These are phyloP conservation scores for Tenthredo scrophulariae DNA, from an alignment of 2,888 invertebrate species.

Conservation along the genomic window DNA sequence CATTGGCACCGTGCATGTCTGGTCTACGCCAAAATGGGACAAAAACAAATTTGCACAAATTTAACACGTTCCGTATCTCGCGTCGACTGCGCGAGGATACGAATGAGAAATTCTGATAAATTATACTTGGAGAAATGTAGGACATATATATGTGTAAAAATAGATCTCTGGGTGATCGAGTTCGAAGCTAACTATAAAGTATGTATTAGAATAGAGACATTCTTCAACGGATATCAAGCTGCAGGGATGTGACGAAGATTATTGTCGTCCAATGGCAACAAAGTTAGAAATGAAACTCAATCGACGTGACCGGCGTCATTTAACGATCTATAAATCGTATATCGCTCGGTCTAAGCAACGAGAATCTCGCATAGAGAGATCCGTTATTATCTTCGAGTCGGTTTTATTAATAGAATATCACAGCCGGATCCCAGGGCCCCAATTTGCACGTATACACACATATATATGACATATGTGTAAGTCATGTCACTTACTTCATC, in stretches of 20 bases:
- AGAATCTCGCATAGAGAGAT: not conserved
- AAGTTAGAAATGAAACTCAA: not conserved
- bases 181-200: conserved; percentile 30
- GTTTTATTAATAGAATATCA: conserved; percentile 49
- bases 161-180: conserved; percentile 34
- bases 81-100: not conserved
- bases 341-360: not conserved
- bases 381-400: conserved; percentile 44
- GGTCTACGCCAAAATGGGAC: conserved; percentile 41
- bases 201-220: conserved; percentile 1
- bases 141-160: conserved; percentile 31
- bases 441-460: conserved; percentile 32
- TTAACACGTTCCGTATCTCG: not conserved
- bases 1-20: conserved; percentile 36
- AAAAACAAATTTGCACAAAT: conserved; percentile 11
- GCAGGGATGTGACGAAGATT: not conserved
- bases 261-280: not conserved
- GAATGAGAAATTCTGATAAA: conserved; percentile 29
- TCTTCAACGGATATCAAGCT: conserved; percentile 3
- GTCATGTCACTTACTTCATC: conserved; percentile 45
- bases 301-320: not conserved
- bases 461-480: not conserved
- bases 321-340: conserved; percentile 22
- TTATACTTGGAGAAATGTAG: conserved; percentile 17
- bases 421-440: conserved; percentile 48